Base-by-base conservation (phyloP, 2,113 vertebrate genomes). In the Carollia perspicillata region DNA sequence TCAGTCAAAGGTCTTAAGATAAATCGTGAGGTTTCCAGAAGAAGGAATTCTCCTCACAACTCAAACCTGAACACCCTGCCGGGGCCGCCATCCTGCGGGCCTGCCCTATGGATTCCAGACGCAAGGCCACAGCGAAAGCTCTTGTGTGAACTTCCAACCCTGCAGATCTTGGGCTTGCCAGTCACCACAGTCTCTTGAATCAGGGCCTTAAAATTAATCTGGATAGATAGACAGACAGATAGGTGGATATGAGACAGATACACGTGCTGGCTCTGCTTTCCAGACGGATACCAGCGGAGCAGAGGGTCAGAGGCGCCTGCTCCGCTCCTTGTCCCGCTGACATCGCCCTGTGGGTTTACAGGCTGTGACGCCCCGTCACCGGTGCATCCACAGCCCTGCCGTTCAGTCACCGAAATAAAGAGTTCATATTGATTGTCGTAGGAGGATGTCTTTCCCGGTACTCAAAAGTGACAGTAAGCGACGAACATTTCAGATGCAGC, bases 401-500 rank as follows among this genome's bases (percentile, higher is more conserved):
- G 1, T 51, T 42, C 40, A 28, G 11, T 92, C 95, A 92, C 51
- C 2, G 12, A 94, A 94, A 98, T 95, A 97, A 96, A 96, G 92
- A 89, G 79, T 93, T 68, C 23, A 8, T 80, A 93, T 55, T 71
- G 96, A 96, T 80, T 89, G 40, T 89, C 75, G 92, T 91, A 60
- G 93, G 30, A 80, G 14, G 44, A 92, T 92, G 86, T 75, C 78
- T 89, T 72, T 93, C 79, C 42, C 40, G 72, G 28, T 49, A 13
- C 91, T 93, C 74, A 84, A 20, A 90, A 86, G 51, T 93, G 95
- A 97, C 95, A 95, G 93, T 65, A 88, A 75, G 40, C 80, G 95
- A 95, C 96, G 94, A 93, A 89, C 79, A 87, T 72, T 93, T 96
- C 93, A 95, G 86, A 87, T 92, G 94, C 8, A 75, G 89, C 95